Base-by-base conservation (phyloP, 1,140 invertebrate species). In the Drosophila burlai region DNA sequence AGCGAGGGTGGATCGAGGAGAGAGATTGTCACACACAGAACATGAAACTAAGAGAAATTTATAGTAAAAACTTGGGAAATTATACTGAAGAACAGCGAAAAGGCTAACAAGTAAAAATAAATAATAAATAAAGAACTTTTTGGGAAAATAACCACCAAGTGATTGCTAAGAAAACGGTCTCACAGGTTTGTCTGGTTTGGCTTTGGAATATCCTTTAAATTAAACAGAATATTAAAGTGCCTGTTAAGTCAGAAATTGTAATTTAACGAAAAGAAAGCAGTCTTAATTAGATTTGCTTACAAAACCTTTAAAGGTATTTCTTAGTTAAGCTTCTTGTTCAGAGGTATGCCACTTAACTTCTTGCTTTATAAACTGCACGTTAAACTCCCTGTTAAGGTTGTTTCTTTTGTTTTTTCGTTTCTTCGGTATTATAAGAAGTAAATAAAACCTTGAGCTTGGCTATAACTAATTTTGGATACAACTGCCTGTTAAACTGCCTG, bases 1-100 rank as follows among this genome's bases (percentile, higher is more conserved):
- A 57, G 45, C 58, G 75, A 50, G 75, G 76, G 75, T 71, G 76
- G 75, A 46, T 78, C 3, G 57, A 54, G 15, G 3, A 34, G 31
- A 34, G 31, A 40, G 11, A 24, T 36, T 24, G 13, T 6, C 21
- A n/a, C 3, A 16, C 7, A 34, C 6, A 26, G 11, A 18, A n/a
- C 29, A 18, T 11, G 10, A 57, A 26, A 21, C 13, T 15, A 15
- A 9, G 4, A 1, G 3, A 8, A 54, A 54, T 54, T 13, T 54
- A 21, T 8, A 8, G 11, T 15, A 2, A 3, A 31, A 18, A 11
- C 0, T 13, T 6, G 2, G 6, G 3, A 34, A 52, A 13, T 13
- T 34, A 3, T 11, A 18, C 10, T 18, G 29, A 16, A 10, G 16
- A 52, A 15, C 10, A 13, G 11, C 2, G 2, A 7, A 7, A 24